Evolutionary conservation across 2,888 invertebrate genomes (phyloP), one percentile per base, ranked within the genome.

Genomic region (Philopedon plagiatum): DNA sequence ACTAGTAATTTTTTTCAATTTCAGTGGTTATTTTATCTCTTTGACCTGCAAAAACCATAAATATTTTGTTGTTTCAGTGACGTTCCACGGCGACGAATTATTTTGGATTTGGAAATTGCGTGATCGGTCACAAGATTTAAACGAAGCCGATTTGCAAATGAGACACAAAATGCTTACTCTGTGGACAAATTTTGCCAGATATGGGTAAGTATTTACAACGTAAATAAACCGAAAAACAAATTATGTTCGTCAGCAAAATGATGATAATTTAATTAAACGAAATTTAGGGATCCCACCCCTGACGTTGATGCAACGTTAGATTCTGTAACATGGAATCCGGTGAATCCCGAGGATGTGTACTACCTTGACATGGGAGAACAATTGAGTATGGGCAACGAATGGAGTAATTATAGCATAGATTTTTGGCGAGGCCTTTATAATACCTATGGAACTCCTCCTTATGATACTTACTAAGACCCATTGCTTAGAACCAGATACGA

Each of bases 31-130:
- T 37, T 32, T 26, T 26, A 18, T 54, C n/a, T n/a, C n/a, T n/a
- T n/a, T n/a, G n/a, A n/a, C n/a, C n/a, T n/a, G n/a, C n/a, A n/a
- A n/a, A n/a, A n/a, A n/a, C n/a, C n/a, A n/a, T n/a, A n/a, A n/a
- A n/a, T n/a, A n/a, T n/a, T n/a, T n/a, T 64, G 5, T 54, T 49
- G n/a, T 70, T 76, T 68, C 34, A 72, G 80, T 79, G n/a, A 77
- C 71, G 5, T 66, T 73, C 46, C 80, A 80, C 69, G 76, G 70
- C 5, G 79, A 77, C 26, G 80, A 80, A 34, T 18, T 79, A 23
- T 71, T 73, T n/a, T 79, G 79, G 41, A 37, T 74, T 29, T 51
- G 26, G 26, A 51, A 51, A 15, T 1, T 51, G 21, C 26, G 8
- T 8, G 29, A 62, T 13, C 54, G 37, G 29, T 39, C 62, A 2